phyloP scores from a whole-genome alignment of 1,140 invertebrate genomes.

The Cyphomyrmex costatus region DNA sequence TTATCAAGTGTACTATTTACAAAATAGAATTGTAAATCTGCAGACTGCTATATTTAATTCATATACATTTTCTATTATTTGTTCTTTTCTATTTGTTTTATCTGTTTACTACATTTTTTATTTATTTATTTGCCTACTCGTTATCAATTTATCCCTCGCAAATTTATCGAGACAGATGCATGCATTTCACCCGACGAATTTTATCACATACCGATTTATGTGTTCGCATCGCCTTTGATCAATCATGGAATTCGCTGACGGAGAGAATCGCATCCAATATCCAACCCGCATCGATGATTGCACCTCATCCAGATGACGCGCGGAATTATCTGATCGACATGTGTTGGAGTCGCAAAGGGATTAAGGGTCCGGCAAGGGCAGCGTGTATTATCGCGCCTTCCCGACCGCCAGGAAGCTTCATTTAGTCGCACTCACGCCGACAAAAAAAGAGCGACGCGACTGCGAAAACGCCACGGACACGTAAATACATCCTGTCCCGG shows the following conservation, averaged over 20 bases:
- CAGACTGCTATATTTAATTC: background rate
- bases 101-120: constrained; percentile 9
- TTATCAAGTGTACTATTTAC: background rate
- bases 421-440: constrained; percentile 70
- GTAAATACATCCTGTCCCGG: constrained; percentile 4
- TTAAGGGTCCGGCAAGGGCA: constrained; percentile 52
- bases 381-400: constrained; percentile 69
- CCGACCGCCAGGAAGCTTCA: constrained; percentile 73
- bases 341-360: constrained; percentile 63
- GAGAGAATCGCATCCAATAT: constrained; percentile 35
- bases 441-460: constrained; percentile 73
- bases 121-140: constrained; percentile 8
- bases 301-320: constrained; percentile 60
- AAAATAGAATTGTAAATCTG: background rate
- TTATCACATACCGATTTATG: constrained; percentile 48
- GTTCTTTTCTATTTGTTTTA: constrained; percentile 2
- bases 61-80: constrained; percentile 14
- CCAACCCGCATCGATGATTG: constrained; percentile 67
- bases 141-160: background rate
- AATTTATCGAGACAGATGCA: constrained; percentile 20
- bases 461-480: constrained; percentile 46
- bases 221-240: constrained; percentile 46
- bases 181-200: constrained; percentile 6
- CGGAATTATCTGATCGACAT: constrained; percentile 61
- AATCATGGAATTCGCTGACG: constrained; percentile 42